A percentile compares a stretch with the other conserved stretches of the same genome.
phyloP scores from a whole-genome alignment of 2,888 invertebrate genomes.

The Brachypalpus laphriformis region DNA sequence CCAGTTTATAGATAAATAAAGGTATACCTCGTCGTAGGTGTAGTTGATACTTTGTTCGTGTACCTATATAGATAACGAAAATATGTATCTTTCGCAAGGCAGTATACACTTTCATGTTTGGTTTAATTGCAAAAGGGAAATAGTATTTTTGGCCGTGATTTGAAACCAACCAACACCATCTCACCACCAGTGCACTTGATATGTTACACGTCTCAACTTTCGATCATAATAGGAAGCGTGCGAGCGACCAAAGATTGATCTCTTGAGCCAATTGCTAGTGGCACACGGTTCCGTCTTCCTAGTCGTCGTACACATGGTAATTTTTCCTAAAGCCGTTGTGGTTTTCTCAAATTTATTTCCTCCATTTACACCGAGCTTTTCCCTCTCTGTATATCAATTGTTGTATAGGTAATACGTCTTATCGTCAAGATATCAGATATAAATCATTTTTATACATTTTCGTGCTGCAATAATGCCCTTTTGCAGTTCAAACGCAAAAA shows the following conservation, averaged over 20 bases:
- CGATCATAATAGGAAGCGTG: slow-evolving; percentile 50
- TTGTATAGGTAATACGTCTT: slow-evolving; percentile 39
- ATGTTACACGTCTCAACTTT: slow-evolving; percentile 34
- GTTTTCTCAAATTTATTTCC: slow-evolving; percentile 53
- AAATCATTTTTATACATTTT: slow-evolving; percentile 48
- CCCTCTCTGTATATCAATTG: background rate
- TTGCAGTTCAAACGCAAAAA: background rate
- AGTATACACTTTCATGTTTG: background rate
- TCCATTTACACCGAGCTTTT: slow-evolving; percentile 15
- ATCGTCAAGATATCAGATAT: slow-evolving; percentile 53
- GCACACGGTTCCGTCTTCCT: slow-evolving; percentile 48
- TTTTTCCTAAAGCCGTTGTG: slow-evolving; percentile 59
- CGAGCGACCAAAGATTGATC: slow-evolving; percentile 28
- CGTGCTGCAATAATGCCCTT: slow-evolving; percentile 47
- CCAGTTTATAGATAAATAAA: slow-evolving; percentile 10
- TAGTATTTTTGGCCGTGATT: slow-evolving; percentile 31
- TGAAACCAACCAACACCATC: too few species aligned
- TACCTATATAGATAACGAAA: background rate
- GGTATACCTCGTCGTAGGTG: background rate
- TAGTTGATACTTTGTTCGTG: background rate
- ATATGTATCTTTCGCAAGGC: slow-evolving; percentile 19
- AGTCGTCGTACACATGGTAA: slow-evolving; percentile 47
- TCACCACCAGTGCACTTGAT: slow-evolving; percentile 38
- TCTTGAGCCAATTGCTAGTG: slow-evolving; percentile 32
- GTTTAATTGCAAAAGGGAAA: slow-evolving; percentile 34